Conservation (phyloP, 2,113 vertebrate species). For the Semnornis frantzii region DNA sequence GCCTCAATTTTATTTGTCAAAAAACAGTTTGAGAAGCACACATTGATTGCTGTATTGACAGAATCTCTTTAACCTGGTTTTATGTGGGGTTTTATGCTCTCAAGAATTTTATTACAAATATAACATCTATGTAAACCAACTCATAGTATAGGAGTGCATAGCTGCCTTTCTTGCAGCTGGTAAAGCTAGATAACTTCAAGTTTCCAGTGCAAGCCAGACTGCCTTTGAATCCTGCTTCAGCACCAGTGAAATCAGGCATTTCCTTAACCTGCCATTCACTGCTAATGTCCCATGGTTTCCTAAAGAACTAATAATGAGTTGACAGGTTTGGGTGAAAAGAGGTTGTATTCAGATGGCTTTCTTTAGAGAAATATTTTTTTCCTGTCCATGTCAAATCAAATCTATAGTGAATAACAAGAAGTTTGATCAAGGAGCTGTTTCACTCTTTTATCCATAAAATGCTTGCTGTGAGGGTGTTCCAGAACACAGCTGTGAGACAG, state of each 20-base stretch:
- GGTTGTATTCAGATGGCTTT: neutral
- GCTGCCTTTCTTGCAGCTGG: neutral
- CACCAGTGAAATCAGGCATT: neutral
- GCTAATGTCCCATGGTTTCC: neutral
- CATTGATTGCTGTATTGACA: neutral
- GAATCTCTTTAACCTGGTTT: neutral
- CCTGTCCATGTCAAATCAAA: neutral
- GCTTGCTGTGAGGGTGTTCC: neutral
- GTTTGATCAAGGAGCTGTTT: neutral
- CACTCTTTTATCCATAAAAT: neutral
- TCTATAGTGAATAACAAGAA: neutral
- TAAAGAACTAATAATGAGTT: neutral
- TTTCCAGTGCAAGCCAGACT: neutral
- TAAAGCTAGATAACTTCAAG: neutral
- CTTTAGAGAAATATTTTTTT: neutral
- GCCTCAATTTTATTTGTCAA: neutral
- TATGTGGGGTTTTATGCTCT: neutral
- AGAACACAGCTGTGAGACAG: neutral
- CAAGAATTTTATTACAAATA: neutral
- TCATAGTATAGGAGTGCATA: neutral
- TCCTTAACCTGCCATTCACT: neutral
- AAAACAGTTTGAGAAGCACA: neutral
- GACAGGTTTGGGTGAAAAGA: neutral
- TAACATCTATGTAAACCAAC: neutral
- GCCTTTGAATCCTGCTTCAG: neutral